phyloP scores from a whole-genome alignment of 2,888 invertebrate genomes.

The Vannuccia rotundouncinata region DNA sequence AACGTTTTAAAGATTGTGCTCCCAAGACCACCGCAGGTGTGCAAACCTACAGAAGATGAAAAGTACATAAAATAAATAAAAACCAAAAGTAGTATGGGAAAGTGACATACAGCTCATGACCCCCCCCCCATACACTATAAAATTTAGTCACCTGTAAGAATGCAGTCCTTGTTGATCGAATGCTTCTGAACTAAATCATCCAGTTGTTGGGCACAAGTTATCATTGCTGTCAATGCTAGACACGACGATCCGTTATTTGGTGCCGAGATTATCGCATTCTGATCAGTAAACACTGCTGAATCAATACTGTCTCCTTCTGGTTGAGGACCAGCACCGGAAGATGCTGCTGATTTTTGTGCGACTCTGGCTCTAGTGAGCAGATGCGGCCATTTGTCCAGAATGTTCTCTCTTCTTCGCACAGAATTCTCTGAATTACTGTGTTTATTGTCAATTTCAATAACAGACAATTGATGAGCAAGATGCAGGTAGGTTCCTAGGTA shows the following conservation, averaged over 20 bases:
- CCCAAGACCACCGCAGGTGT: slow-evolving; percentile 79
- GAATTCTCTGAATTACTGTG: slow-evolving; percentile 66
- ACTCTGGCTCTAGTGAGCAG: not conserved
- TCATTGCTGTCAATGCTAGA: not conserved
- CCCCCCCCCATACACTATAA: too few relatives aligned
- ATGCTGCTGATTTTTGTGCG: not conserved
- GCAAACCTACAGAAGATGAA: slow-evolving; percentile 62
- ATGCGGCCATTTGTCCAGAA: slow-evolving; percentile 37
- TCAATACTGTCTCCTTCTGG: too few relatives aligned
- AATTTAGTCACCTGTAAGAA: not conserved
- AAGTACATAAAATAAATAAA: not conserved
- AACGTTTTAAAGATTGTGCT: slow-evolving; percentile 69
- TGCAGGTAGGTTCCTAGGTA: slow-evolving; percentile 71
- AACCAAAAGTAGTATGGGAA: too few relatives aligned
- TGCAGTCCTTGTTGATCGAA: not conserved
- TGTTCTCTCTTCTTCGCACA: slow-evolving; percentile 50
- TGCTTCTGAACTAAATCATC: not conserved
- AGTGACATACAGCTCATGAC: too few relatives aligned
- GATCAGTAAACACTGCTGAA: too few relatives aligned
- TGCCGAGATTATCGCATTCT: too few relatives aligned
- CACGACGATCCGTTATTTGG: not conserved
- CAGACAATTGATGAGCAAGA: slow-evolving; percentile 66
- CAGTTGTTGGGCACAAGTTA: not conserved
- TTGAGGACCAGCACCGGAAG: not conserved
- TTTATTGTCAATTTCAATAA: slow-evolving; percentile 75